Conservation (phyloP, 2,113 vertebrate genomes). For the Psilopogon haemacephalus region DNA sequence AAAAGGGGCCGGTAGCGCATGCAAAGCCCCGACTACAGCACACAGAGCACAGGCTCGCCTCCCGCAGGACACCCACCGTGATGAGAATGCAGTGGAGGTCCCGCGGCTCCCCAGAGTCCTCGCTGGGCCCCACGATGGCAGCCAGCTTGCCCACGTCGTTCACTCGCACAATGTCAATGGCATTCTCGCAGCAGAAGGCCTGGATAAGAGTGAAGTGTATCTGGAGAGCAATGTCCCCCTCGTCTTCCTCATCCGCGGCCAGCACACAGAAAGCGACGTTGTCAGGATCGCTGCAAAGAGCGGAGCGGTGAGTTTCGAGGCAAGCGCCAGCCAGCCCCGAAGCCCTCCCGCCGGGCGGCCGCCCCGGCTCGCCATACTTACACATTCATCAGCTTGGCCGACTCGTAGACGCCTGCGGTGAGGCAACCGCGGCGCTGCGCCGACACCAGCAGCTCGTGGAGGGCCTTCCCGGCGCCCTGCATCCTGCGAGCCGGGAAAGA, state of each 20-base stretch:
- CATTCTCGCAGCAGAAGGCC: conserved; percentile 97
- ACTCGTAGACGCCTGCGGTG: conserved; percentile 96
- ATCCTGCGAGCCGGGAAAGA: conserved; percentile 68
- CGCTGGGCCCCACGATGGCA: conserved; percentile 81
- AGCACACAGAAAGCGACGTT: conserved; percentile 94
- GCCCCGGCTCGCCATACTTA: conserved; percentile 75
- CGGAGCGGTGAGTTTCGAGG: neutral
- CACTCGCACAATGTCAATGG: conserved; percentile 94
- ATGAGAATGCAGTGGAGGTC: conserved; percentile 97
- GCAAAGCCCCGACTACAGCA: fast-evolving
- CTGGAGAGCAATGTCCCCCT: conserved; percentile 94
- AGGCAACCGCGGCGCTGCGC: conserved; percentile 92
- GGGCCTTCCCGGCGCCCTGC: conserved; percentile 88
- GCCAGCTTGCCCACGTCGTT: conserved; percentile 88
- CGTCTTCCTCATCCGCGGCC: conserved; percentile 90
- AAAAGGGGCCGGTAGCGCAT: fast-evolving
- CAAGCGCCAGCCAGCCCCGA: no score
- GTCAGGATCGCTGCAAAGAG: conserved; percentile 86
- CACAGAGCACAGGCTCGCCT: fast-evolving
- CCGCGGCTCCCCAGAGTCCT: conserved; percentile 82
- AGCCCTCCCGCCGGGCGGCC: no score
- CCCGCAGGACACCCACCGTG: conserved; percentile 79
- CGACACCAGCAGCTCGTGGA: conserved; percentile 89
- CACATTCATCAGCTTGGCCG: conserved; percentile 97
- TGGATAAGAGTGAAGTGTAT: conserved; percentile 99